Evolutionary conservation across 2,113 vertebrate species (phyloP), one percentile per base, ranked within the genome.

Genomic region (Dromaius novaehollandiae): DNA sequence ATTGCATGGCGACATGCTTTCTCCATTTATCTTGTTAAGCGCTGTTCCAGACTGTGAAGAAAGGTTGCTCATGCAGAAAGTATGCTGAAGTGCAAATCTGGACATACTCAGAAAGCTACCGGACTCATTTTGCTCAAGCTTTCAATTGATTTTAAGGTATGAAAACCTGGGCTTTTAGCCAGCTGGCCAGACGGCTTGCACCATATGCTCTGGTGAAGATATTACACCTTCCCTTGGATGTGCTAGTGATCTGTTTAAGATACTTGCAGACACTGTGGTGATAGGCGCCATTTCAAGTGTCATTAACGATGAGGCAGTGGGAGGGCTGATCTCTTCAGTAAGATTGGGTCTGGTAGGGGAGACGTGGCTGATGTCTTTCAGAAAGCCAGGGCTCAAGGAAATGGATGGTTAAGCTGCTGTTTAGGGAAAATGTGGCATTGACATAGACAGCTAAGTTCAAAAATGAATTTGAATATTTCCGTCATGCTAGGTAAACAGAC

Each of bases 81-180:
- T 97, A 96, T 96, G 93, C 91, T 78, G 51, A 80, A 94, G 93
- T 93, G 56, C 85, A 86, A 91, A 97, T 89, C 89, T 96, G 93
- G 91, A 94, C n/a, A 0, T 8, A 94, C 51, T 97, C 93, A 88
- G 82, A 93, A 81, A 95, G 89, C 91, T 96, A 94, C 86, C 95
- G 96, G 91, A 94, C 86, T 96, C 84, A 80, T 95, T 96, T 95
- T 93, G 42, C 88, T 94, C 28, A 21, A 56, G 79, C 64, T 93
- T 94, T 90, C 89, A 86, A 78, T 86, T 93, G 87, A 73, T 96
- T 96, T 89, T 88, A 90, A 97, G 95, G 93, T 95, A 97, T 83
- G 88, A 96, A 93, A 96, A 89, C 88, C 93, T 91, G 95, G 97
- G 96, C 95, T 95, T 88, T 71, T 88, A 68, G 94, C 97, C 96